phyloP scores from a whole-genome alignment of 2,797 vertebrate genomes.

The Decapterus maruadsi region DNA sequence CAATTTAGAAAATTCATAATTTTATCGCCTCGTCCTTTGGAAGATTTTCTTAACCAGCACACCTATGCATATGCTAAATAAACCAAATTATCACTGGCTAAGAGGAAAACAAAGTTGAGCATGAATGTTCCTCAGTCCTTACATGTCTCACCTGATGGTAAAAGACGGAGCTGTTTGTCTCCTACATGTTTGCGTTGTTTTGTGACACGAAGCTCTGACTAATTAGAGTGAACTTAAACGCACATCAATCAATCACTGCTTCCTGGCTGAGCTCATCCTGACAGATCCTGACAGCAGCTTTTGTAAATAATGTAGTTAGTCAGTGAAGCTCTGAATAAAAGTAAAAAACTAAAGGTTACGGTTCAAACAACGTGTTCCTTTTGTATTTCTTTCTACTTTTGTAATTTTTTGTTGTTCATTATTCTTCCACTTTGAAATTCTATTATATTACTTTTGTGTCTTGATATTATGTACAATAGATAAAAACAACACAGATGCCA shows the following conservation, averaged over 20 bases:
- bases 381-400: constrained; percentile 12
- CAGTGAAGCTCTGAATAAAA: constrained; percentile 47
- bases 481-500: constrained; percentile 12
- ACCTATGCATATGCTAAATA: too few species aligned
- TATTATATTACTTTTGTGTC: constrained; percentile 18
- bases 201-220: not conserved
- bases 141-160: not conserved
- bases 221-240: constrained; percentile 9
- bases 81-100: too few species aligned
- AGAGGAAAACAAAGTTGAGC: too few species aligned
- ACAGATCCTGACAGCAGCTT: constrained; percentile 44
- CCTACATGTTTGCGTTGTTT: not conserved
- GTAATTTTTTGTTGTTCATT: not conserved
- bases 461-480: constrained; percentile 31
- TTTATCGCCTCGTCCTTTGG: too few species aligned
- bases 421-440: constrained; percentile 19
- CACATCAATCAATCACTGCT: constrained; percentile 39
- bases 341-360: constrained; percentile 2
- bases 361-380: constrained; percentile 12
- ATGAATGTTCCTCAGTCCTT: not conserved
- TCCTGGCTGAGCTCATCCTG: constrained; percentile 9
- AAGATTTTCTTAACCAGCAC: too few species aligned
- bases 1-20: too few species aligned
- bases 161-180: not conserved
- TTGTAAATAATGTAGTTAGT: constrained; percentile 28